phyloP scores from a whole-genome alignment of 2,797 vertebrate genomes.

The Poeciliopsis presidionis region DNA sequence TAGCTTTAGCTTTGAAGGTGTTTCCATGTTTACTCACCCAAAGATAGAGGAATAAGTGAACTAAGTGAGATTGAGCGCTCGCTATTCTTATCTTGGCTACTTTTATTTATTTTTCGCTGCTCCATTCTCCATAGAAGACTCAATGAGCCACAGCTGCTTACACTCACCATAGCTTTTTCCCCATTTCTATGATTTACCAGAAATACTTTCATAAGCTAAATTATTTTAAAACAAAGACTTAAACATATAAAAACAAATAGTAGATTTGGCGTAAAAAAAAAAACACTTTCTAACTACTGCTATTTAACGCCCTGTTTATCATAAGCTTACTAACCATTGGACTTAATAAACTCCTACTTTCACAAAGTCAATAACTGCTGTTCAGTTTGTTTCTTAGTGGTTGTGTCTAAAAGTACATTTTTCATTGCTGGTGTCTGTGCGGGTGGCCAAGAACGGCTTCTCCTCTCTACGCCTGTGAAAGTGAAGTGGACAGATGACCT shows the following conservation, averaged over 20 bases:
- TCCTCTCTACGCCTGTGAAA: conserved; percentile 25
- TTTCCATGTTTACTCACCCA: background rate
- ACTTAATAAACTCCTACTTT: conserved; percentile 47
- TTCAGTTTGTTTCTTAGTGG: conserved; percentile 26
- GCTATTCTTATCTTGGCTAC: background rate
- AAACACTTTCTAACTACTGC: background rate
- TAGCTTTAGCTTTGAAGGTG: background rate
- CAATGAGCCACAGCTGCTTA: background rate
- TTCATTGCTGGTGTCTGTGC: background rate
- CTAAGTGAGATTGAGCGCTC: background rate
- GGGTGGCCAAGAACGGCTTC: conserved; percentile 5
- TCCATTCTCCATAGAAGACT: background rate
- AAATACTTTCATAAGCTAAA: background rate
- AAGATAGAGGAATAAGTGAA: background rate
- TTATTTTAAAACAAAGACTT: too few species aligned
- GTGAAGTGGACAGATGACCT: conserved; percentile 61
- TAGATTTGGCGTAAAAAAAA: background rate
- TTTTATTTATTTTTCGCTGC: background rate
- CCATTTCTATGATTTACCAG: background rate
- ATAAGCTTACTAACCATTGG: conserved; percentile 15
- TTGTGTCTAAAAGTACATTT: background rate
- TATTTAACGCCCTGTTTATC: conserved; percentile 40
- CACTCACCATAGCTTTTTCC: background rate
- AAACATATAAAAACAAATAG: too few species aligned
- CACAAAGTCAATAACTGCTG: conserved; percentile 43